Evolutionary conservation across 2,113 vertebrate species (phyloP), one percentile per base, ranked within the genome.

Genomic region (Tenrec ecaudatus): DNA sequence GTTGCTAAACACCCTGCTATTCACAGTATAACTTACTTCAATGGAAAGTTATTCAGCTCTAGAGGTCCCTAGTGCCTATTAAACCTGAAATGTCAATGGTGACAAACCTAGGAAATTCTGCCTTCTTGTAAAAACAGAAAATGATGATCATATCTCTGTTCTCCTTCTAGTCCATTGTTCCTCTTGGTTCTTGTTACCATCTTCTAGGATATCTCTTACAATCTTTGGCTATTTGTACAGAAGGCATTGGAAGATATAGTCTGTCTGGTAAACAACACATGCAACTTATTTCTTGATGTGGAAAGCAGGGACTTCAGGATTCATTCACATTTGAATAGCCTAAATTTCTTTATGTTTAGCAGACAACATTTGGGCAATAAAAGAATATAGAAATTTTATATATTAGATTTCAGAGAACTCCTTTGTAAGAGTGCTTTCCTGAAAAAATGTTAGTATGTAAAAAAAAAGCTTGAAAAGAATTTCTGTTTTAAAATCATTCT

Each of bases 271-370:
- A 68, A 8, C 9, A 92, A 36, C 78, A 66, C 60, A 89, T 19
- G 33, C 38, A 16, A 10, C 6, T 19, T 83, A 47, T 7, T 29
- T 88, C 38, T 58, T 43, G 22, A 23, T n/a, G 15, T 81, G 23
- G 19, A 85, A 66, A 47, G 0, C 1, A 5, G 47, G 4, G 4
- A 0, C 2, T 14, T 73, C n/a, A 2, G 33, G 7, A 6, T 57
- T 20, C 47, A 86, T 89, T 86, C 60, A 62, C 31, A 83, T 71
- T 80, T 58, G 68, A 82, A 53, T 29, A 86, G 7, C 43, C n/a
- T 75, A 4, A 9, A 3, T 82, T 40, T 16, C 80, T 93, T 38
- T 27, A 20, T 0, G 6, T 2, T 22, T 75, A 33, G 16, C 27
- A 79, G 8, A 23, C 14, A 81, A n/a, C 10, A 38, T 20, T 83